phyloP scores from a whole-genome alignment of 2,797 vertebrate species.

The Alauda arvensis region DNA sequence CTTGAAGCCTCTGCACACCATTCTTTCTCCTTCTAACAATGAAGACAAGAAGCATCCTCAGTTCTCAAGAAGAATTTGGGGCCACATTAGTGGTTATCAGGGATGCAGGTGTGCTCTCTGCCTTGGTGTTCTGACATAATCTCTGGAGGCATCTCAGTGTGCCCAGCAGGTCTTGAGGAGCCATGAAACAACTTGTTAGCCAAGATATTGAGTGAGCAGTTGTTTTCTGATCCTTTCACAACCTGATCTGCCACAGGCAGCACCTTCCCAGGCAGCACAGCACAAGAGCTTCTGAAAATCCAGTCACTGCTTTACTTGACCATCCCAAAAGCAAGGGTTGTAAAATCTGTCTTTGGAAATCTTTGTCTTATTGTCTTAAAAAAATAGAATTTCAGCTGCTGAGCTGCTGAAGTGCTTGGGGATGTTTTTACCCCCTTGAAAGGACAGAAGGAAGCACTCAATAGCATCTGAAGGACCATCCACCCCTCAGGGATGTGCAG shows the following conservation, averaged over 20 bases:
- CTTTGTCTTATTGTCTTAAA: background rate
- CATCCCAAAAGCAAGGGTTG: background rate
- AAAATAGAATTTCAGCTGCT: background rate
- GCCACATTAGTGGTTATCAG: background rate
- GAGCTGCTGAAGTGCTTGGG: background rate
- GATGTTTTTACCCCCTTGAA: background rate
- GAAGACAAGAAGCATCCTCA: background rate
- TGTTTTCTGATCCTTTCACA: background rate
- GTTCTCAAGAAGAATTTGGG: background rate
- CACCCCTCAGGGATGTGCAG: background rate
- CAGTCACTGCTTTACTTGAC: background rate
- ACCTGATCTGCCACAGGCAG: background rate
- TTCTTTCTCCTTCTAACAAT: background rate
- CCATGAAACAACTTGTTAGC: background rate
- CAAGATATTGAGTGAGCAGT: background rate
- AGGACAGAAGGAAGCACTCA: background rate
- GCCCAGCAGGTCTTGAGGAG: background rate
- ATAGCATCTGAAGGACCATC: background rate
- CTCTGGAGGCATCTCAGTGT: background rate
- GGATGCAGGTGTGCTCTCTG: background rate
- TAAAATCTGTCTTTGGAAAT: background rate
- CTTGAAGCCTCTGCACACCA: conserved; percentile 1
- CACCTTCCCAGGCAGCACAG: background rate
- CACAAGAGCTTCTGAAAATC: background rate
- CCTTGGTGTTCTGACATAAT: background rate